These are phyloP conservation scores for Achroia grisella DNA, from an alignment of 1,140 invertebrate species.

Conservation along the genomic window DNA sequence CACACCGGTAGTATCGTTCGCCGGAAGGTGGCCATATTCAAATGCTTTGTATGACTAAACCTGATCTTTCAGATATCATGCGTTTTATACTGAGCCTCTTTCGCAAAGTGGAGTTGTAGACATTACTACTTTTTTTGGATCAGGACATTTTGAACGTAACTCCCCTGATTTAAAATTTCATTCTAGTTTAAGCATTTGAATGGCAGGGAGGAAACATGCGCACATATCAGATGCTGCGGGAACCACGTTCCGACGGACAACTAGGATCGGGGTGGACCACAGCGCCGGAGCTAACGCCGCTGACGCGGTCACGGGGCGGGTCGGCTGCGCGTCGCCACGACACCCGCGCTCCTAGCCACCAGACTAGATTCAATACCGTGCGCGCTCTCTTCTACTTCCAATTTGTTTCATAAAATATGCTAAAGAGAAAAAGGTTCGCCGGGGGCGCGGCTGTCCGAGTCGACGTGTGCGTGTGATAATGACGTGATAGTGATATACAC, in stretches of 20 bases:
- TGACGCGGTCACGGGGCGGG: constrained; percentile 18
- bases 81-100: background rate
- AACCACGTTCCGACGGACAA: too few species aligned
- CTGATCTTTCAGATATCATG: too few species aligned
- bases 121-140: background rate
- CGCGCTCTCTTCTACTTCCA: constrained; percentile 52
- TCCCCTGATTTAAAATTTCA: too few species aligned
- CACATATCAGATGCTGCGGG: too few species aligned
- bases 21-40: constrained; percentile 5
- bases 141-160: background rate
- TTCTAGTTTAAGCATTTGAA: too few species aligned
- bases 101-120: constrained; percentile 3
- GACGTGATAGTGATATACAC: constrained; percentile 42
- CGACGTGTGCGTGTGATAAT: constrained; percentile 67
- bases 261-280: too few species aligned
- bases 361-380: constrained; percentile 34
- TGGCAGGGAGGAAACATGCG: too few species aligned
- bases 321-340: constrained; percentile 35
- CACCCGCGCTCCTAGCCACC: constrained; percentile 64
- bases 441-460: constrained; percentile 71
- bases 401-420: constrained; percentile 11
- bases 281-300: background rate
- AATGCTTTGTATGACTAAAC: constrained; percentile 6
- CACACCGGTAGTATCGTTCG: constrained; percentile 9
- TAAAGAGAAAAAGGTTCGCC: constrained; percentile 50